Base-by-base conservation (phyloP, 2,797 vertebrate genomes). In the Chromis chromis region DNA sequence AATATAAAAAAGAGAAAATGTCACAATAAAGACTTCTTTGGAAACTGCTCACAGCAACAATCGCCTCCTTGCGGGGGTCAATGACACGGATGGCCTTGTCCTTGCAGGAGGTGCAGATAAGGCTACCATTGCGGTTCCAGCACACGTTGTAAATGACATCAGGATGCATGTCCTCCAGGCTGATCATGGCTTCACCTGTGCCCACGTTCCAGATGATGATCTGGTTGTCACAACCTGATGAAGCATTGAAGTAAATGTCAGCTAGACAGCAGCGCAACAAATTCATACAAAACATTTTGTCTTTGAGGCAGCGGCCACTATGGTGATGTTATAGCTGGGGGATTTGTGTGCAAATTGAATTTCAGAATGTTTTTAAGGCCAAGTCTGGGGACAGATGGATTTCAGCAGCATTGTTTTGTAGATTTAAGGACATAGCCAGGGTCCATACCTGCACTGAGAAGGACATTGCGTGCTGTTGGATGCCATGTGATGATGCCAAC, bases 401-500 rank as follows among this genome's bases (percentile, higher is more conserved):
- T 27, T 19, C 50, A 44, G 13, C 14, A 39, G 3, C 1, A 5
- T 50, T 50, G 25, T 44, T 67, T 48, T 46, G 16, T 48, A 73
- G 28, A 27, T 57, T 59, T 17, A 22, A 61, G 28, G 25, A 46
- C 4, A 74, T 0, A 25, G 36, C 33, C 13, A 28, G 11, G 40
- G 16, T 7, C 25, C 65, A 73, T 92, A 98, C 98, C 98, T 89
- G 98, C 98, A 4, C 98, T 99, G 17, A 99, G 96, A 65, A 99
- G 96, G 74, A 99, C 93, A 0, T 99, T 98, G 81, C 96, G 96
- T 0, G 97, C 96, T 0, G 97, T 98, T 0, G 98, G 98, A 46
- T 99, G 98, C 98, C 98, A 99, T 64, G 96, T 93, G 74, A 99
- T 94, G 6, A 99, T 98, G 88, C 98, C 98, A 0, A 99, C 98